Base-by-base conservation (phyloP, 2,797 vertebrate genomes). In the Taeniopygia guttata region DNA sequence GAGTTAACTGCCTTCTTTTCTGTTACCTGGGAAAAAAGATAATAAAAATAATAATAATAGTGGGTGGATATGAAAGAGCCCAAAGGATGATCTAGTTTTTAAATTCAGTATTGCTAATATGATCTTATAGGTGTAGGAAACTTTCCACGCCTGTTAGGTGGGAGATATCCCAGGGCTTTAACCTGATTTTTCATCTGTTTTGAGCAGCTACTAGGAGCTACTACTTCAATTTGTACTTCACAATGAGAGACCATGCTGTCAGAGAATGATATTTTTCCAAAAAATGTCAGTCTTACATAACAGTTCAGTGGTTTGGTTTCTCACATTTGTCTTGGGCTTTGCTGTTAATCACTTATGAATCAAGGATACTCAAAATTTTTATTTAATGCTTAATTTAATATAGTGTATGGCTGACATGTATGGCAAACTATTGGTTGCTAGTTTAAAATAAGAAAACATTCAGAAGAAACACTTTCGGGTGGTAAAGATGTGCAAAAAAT, bases 361-460 rank as follows among this genome's bases (percentile, higher is more conserved):
- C 36, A 66, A 55, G 21, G 18, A 34, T 79, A 30, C 25, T n/a
- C 45, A 45, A 64, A 79, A 30, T 81, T 32, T 90, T 89, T 8
- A 11, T 66, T 74, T 76, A 79, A 45, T 84, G 19, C 48, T 66
- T 69, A 73, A 38, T 63, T 42, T 45, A 62, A 42, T 55, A 16
- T 62, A 45, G 13, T 27, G 8, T 55, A 6, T 43, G 38, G 29
- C 42, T 76, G 62, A 90, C 51, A 22, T 7, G 2, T 42, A 46
- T 69, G 51, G 7, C 55, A 88, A 88, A 51, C 54, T 77, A 4
- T 42, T 29, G 86, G 27, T 82, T 89, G 54, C n/a, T 64, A 62
- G 18, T 86, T 81, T 84, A 84, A 94, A 76, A 55, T 36, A 54
- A 46, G 26, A 77, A 73, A 74, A 20, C 11, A 36, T 46, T 76